Percentiles rank a stretch among this genome's conserved stretches.
phyloP scores from a whole-genome alignment of 2,888 invertebrate species.

The Halictus quadricinctus region DNA sequence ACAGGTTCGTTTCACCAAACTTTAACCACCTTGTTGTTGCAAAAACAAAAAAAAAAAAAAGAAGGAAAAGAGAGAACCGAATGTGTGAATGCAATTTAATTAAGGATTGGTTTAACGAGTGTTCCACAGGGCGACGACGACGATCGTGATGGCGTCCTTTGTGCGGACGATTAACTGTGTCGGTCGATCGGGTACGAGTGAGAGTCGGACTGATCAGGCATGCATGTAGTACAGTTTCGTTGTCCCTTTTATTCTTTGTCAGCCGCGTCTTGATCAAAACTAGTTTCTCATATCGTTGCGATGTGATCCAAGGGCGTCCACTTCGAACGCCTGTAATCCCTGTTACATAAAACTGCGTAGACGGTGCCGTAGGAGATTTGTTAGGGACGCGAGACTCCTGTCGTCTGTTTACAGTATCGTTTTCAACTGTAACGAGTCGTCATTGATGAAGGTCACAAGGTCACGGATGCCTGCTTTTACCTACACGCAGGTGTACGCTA shows the following conservation, averaged over 20 bases:
- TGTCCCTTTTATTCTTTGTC: slow-evolving; percentile 51
- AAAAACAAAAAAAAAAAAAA: background rate
- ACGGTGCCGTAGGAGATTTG: slow-evolving; percentile 49
- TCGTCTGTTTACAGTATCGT: slow-evolving; percentile 51
- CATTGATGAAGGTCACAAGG: slow-evolving; percentile 51
- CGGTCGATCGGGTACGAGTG: slow-evolving; percentile 33
- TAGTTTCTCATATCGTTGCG: slow-evolving; percentile 69
- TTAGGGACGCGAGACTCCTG: slow-evolving; percentile 16
- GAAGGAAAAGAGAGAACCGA: background rate
- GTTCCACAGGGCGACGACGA: background rate
- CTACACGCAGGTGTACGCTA: background rate
- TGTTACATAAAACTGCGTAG: slow-evolving; percentile 55
- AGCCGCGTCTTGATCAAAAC: slow-evolving; percentile 68
- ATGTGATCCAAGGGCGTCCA: slow-evolving; percentile 75
- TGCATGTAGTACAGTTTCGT: slow-evolving; percentile 54
- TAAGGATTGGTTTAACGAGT: background rate
- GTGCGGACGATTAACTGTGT: slow-evolving; percentile 43
- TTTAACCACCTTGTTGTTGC: background rate
- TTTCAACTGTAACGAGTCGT: slow-evolving; percentile 28
- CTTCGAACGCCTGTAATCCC: slow-evolving; percentile 67
- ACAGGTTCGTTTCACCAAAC: slow-evolving; percentile 4
- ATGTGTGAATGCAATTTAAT: background rate
- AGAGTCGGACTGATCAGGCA: slow-evolving; percentile 36
- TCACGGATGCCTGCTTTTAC: slow-evolving; percentile 46
- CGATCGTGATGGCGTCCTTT: background rate